Conservation (phyloP, 2,113 vertebrate genomes). For the Phycodurus eques region DNA sequence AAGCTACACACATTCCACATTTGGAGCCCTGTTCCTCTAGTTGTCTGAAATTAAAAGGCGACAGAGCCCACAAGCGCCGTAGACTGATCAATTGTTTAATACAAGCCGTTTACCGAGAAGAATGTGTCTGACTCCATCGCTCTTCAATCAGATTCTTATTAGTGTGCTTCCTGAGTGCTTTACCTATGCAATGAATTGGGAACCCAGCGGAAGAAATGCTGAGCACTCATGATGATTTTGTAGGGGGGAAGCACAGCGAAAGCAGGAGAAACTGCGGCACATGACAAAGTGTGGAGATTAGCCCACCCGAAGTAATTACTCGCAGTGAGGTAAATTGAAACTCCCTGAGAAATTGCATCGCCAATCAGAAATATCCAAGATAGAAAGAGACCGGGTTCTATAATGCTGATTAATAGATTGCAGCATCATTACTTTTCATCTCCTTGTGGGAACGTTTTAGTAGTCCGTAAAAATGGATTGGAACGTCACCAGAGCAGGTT, state of each 20-base stretch:
- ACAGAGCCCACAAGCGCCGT: neutral
- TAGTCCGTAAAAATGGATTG: neutral
- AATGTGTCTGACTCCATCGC: neutral
- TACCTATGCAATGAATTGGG: neutral
- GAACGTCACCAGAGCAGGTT: neutral
- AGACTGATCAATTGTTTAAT: neutral
- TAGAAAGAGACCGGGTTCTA: neutral
- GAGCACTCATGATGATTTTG: neutral
- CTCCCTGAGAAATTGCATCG: neutral
- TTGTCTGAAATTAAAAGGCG: neutral
- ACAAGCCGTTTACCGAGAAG: neutral
- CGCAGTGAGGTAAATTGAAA: neutral
- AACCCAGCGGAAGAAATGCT: neutral
- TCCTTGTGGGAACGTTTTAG: neutral
- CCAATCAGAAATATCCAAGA: neutral
- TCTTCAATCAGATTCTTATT: slow-evolving; percentile 1
- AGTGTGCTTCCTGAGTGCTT: neutral
- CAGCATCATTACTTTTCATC: neutral
- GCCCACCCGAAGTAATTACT: neutral
- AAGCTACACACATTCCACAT: slow-evolving; percentile 14
- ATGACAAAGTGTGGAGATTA: neutral
- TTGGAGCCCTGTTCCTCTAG: neutral
- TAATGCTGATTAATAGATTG: neutral
- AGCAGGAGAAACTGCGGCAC: neutral
- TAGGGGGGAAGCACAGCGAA: neutral